phyloP scores from a whole-genome alignment of 2,113 vertebrate genomes.

The Catharus minimus region DNA sequence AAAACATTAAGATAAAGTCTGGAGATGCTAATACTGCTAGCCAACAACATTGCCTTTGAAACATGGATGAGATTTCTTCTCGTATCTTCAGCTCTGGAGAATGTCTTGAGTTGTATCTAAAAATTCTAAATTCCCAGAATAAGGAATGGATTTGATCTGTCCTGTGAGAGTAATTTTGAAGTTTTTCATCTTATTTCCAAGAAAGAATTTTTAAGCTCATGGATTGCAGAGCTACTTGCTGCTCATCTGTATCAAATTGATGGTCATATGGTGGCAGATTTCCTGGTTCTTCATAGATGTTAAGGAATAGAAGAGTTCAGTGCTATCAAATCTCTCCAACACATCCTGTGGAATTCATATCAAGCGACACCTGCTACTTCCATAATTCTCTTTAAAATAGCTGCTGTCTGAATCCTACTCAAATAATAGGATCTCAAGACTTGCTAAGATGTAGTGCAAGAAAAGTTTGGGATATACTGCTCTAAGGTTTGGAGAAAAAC shows the following conservation, averaged over 20 bases:
- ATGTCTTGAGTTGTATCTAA: neutral
- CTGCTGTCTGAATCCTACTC: neutral
- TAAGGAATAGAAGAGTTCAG: neutral
- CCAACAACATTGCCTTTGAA: neutral
- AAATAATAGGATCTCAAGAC: neutral
- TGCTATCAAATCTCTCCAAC: neutral
- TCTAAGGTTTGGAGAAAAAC: neutral
- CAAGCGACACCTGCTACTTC: neutral
- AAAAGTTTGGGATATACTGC: neutral
- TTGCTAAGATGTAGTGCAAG: neutral
- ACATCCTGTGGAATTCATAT: neutral
- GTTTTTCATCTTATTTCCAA: neutral
- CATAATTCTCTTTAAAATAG: neutral
- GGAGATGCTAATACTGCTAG: slow-evolving; percentile 2
- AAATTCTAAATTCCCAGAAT: neutral
- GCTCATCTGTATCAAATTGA: neutral
- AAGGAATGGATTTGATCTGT: neutral
- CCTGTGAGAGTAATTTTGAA: neutral
- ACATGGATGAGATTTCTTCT: neutral
- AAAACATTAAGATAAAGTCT: neutral
- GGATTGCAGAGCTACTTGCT: neutral
- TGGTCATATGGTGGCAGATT: neutral
- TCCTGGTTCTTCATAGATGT: neutral
- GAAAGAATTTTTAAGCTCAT: neutral
- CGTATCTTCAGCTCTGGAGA: neutral